Evolutionary conservation across 2,113 vertebrate species (phyloP).

Genomic region (Rhegmatorhina hoffmannsi): DNA sequence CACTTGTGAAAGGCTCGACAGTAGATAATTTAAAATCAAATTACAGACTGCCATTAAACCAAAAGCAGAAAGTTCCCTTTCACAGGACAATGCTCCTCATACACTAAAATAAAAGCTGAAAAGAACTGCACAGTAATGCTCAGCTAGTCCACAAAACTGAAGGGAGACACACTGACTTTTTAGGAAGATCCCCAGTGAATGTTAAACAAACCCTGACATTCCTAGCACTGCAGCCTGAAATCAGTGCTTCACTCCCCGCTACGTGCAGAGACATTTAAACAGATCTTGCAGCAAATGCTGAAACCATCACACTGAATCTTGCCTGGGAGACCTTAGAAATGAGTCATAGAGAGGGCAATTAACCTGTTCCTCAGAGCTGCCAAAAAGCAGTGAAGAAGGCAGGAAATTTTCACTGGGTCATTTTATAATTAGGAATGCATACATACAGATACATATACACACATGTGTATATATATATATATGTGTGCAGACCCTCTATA

Average conservation of each 20-base stretch:
- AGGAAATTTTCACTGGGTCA: neutral
- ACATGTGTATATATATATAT: neutral
- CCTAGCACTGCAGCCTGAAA: neutral
- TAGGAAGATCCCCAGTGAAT: constrained; percentile 15
- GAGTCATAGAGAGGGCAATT: neutral
- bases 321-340: neutral
- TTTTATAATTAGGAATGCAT: neutral
- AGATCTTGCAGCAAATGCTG: neutral
- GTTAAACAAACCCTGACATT: constrained; percentile 16
- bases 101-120: constrained; percentile 21
- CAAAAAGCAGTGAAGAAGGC: neutral
- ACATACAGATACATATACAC: neutral
- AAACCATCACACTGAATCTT: neutral
- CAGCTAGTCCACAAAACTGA: neutral
- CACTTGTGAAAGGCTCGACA: neutral
- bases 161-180: constrained; percentile 21
- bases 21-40: constrained; percentile 43
- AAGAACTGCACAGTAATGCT: neutral
- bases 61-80: neutral
- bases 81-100: neutral
- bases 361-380: neutral
- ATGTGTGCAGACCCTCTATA: neutral
- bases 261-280: neutral
- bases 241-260: neutral
- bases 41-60: neutral